phyloP scores from a whole-genome alignment of 1,140 invertebrate genomes.

The Schlechtendalia chinensis region DNA sequence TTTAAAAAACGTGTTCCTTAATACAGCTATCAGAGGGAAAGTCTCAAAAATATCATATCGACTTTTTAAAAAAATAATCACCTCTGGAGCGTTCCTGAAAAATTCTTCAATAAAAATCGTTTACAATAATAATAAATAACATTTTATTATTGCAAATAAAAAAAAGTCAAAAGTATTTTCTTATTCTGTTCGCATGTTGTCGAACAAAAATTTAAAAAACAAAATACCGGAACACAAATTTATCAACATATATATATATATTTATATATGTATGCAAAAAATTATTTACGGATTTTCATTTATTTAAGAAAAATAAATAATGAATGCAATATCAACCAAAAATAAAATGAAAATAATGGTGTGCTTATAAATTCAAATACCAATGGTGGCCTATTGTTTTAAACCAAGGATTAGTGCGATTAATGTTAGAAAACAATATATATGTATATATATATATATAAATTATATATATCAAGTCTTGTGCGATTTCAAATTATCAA shows the following conservation, averaged over 20 bases:
- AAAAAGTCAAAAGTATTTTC: conserved; percentile 33
- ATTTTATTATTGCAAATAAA: conserved; percentile 19
- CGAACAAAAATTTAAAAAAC: conserved; percentile 23
- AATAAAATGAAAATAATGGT: conserved; percentile 44
- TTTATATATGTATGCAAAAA: not conserved
- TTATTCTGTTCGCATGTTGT: conserved; percentile 10
- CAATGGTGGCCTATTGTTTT: conserved; percentile 33
- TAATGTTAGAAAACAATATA: conserved; percentile 39
- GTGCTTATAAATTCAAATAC: conserved; percentile 50
- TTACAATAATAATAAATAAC: not conserved
- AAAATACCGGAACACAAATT: conserved; percentile 2
- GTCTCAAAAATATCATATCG: conserved; percentile 39
- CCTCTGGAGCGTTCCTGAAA: conserved; percentile 33
- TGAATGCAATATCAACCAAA: conserved; percentile 23
- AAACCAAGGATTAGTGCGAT: conserved; percentile 41
- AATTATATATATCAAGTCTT: conserved; percentile 26
- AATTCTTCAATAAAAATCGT: conserved; percentile 17
- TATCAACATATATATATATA: not conserved
- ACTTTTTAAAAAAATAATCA: conserved; percentile 40
- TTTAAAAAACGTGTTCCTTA: not conserved
- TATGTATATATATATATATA: not conserved
- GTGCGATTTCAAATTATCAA: conserved; percentile 44
- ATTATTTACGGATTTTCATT: not conserved
- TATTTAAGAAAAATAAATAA: conserved; percentile 3
- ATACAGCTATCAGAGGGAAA: conserved; percentile 29